Base-by-base conservation (phyloP, 2,797 vertebrate genomes). In the Rhynchotus rufescens region DNA sequence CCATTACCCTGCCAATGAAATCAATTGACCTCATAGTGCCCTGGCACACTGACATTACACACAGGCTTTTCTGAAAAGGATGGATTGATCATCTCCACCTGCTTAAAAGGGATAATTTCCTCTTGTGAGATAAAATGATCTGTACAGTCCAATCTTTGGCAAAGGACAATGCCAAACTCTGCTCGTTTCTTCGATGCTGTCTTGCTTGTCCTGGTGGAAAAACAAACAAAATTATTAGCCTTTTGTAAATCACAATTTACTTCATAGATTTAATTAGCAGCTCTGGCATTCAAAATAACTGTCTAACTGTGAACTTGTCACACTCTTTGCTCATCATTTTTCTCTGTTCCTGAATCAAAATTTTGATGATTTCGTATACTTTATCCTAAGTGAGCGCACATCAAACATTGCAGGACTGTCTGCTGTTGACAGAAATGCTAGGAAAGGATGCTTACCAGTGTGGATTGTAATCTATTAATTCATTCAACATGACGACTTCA, bases 361-460 rank as follows among this genome's bases (percentile, higher is more conserved):
- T n/a, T 44, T n/a, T 0, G 0, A 21, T 69, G 52, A 71, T 60
- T 28, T 1, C 2, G 19, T 30, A 66, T 23, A 13, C 6, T 45
- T 73, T 68, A 51, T 51, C 54, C 26, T 26, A 62, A 36, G 47
- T 26, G 28, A 52, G 16, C 65, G 28, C 8, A 67, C 6, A 22
- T 44, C 13, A 78, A 36, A 51, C 34, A 9, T 32, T 64, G 26
- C 26, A 21, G 47, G 61, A 34, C 11, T 61, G 7, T 74, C 67
- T 74, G 49, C 42, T 73, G 34, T 3, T 34, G 62, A 73, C 3
- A 90, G 73, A 78, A 93, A 65, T 12, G 44, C 22, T 78, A 59
- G 15, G 82, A 79, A 68, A 78, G 3, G 9, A 52, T 73, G 20
- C 17, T 62, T 68, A 68, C 15, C 25, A 45, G 38, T 26, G n/a